Conservation (phyloP, 1,140 invertebrate genomes). For the Dendrolimus punctatus region DNA sequence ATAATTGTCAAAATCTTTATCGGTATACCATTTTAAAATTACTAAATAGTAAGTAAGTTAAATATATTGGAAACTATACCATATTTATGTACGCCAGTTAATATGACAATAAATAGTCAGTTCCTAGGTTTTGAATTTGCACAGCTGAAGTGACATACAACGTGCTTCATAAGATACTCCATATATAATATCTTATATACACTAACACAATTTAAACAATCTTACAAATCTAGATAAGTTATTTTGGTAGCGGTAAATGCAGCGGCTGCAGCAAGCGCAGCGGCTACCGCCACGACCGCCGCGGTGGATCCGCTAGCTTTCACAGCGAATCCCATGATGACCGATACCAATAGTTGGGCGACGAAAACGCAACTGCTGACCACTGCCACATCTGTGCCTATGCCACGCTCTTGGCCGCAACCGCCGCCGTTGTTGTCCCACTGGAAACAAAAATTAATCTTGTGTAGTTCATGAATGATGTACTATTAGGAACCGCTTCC, state of each 20-base stretch:
- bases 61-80: too few species aligned
- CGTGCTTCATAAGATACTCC: too few species aligned
- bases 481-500: too few species aligned
- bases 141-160: too few species aligned
- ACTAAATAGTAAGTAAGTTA: too few species aligned
- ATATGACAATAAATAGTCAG: too few species aligned
- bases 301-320: slow-evolving; percentile 87
- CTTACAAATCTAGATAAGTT: slow-evolving; percentile 88
- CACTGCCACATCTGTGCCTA: slow-evolving; percentile 95
- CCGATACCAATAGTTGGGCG: slow-evolving; percentile 91
- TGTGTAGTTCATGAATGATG: background rate
- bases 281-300: slow-evolving; percentile 87
- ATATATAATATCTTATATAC: background rate
- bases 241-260: slow-evolving; percentile 89
- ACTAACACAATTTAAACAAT: background rate
- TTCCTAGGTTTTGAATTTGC: too few species aligned
- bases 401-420: slow-evolving; percentile 77
- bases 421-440: slow-evolving; percentile 76
- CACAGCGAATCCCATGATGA: slow-evolving; percentile 90
- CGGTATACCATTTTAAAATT: too few species aligned
- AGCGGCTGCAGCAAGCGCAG: slow-evolving; percentile 86
- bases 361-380: slow-evolving; percentile 96
- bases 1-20: too few species aligned
- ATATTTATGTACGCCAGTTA: too few species aligned
- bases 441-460: slow-evolving; percentile 50